Percentiles rank a stretch among this genome's conserved stretches.
Evolutionary conservation across 2,113 vertebrate species (phyloP).

Genomic region (Oceanites oceanicus): DNA sequence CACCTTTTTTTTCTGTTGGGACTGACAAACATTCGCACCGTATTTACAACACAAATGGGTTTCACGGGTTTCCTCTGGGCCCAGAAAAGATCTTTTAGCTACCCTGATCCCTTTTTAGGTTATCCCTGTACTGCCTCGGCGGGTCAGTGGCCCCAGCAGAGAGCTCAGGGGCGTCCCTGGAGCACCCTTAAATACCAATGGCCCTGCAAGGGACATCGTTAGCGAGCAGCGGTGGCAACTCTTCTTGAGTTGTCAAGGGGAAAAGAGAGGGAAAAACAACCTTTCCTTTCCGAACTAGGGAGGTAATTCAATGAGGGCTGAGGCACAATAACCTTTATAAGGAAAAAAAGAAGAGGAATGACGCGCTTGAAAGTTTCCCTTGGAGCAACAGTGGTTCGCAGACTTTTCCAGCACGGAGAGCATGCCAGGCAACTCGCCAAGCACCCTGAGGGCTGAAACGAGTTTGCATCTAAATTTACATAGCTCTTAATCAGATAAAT

Average conservation of each 20-base stretch:
- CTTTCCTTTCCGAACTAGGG: neutral
- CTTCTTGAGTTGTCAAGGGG: neutral
- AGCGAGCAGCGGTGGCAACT: neutral
- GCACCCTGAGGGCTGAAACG: neutral
- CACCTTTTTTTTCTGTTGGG: neutral
- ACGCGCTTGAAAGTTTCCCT: neutral
- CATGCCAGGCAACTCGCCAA: neutral
- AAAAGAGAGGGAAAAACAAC: neutral
- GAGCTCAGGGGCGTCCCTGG: neutral
- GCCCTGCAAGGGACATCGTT: neutral
- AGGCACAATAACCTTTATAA: slow-evolving; percentile 10
- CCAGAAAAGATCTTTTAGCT: neutral
- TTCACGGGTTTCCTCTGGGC: neutral
- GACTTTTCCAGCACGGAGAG: neutral
- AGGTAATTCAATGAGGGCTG: neutral
- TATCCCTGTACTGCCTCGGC: neutral
- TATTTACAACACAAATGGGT: neutral
- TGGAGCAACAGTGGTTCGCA: neutral
- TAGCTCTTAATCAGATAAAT: slow-evolving; percentile 10
- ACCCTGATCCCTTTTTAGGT: neutral
- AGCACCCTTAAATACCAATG: neutral
- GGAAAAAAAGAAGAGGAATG: neutral
- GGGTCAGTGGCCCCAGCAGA: neutral
- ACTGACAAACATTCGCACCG: neutral
- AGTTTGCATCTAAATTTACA: slow-evolving; percentile 37